Evolutionary conservation across 2,797 vertebrate species (phyloP).

Genomic region (Siniperca obscura): DNA sequence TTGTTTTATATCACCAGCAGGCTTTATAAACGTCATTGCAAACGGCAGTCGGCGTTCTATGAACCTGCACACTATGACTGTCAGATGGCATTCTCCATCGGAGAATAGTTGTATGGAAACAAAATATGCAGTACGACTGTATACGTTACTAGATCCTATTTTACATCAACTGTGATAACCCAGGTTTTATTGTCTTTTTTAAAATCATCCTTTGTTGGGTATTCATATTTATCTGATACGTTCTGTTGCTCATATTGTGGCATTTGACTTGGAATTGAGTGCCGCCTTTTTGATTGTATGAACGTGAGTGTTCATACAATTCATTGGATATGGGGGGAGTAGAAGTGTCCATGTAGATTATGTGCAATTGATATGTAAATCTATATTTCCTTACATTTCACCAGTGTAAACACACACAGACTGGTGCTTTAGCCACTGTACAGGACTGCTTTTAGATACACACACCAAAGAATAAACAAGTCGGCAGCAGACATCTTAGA

Average conservation of each 20-base stretch:
- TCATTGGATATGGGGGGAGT: not conserved
- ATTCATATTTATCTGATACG: not conserved
- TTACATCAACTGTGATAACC: not conserved
- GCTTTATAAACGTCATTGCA: not conserved
- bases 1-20: slow-evolving; percentile 1
- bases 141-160: not conserved
- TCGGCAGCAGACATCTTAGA: not conserved
- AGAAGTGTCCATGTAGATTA: not conserved
- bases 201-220: not conserved
- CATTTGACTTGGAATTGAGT: not conserved
- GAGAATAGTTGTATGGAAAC: not conserved
- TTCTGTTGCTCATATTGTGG: not conserved
- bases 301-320: not conserved
- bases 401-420: not conserved
- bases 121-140: not conserved
- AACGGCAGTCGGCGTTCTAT: not conserved
- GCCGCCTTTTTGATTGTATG: not conserved
- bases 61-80: not conserved
- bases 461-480: not conserved
- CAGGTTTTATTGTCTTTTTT: not conserved
- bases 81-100: not conserved
- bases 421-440: not conserved
- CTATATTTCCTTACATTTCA: not conserved
- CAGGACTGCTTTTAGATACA: not conserved
- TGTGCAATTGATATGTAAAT: slow-evolving; percentile 3